Percentiles rank a stretch among this genome's conserved stretches.
Evolutionary conservation across 2,797 vertebrate genomes (phyloP).

Genomic region (Geotrypetes seraphini): DNA sequence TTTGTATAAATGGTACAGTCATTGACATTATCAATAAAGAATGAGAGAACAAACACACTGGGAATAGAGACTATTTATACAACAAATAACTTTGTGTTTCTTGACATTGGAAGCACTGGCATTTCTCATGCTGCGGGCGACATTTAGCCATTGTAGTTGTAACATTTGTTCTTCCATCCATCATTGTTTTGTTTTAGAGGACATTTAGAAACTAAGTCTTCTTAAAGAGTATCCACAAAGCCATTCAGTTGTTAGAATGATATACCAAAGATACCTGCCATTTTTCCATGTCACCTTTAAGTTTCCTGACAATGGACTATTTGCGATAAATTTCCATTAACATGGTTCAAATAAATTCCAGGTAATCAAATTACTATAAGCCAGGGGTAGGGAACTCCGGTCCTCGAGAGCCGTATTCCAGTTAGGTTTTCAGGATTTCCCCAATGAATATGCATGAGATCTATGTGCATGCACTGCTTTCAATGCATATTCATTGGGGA

Average conservation of each 20-base stretch:
- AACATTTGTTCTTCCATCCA: background rate
- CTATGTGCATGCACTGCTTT: no score
- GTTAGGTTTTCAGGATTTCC: no score
- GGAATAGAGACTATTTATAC: background rate
- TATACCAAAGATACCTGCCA: background rate
- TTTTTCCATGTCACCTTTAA: background rate
- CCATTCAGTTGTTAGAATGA: conserved; percentile 4
- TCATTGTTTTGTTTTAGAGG: conserved; percentile 23
- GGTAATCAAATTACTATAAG: no score
- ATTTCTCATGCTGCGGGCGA: conserved; percentile 2
- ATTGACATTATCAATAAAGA: conserved; percentile 17
- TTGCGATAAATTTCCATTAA: no score
- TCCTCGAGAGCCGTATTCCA: no score
- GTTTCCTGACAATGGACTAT: background rate
- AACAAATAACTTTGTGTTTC: conserved; percentile 5
- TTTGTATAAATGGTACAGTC: conserved; percentile 2
- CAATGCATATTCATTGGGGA: no score
- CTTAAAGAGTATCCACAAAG: background rate
- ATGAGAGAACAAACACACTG: conserved; percentile 8
- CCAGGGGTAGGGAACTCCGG: no score
- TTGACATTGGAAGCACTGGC: background rate
- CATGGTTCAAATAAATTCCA: no score
- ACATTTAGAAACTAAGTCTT: conserved; percentile 5
- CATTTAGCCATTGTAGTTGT: background rate
- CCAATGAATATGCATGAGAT: no score